Conservation (phyloP, 1,140 invertebrate species). For the Idris sp. region DNA sequence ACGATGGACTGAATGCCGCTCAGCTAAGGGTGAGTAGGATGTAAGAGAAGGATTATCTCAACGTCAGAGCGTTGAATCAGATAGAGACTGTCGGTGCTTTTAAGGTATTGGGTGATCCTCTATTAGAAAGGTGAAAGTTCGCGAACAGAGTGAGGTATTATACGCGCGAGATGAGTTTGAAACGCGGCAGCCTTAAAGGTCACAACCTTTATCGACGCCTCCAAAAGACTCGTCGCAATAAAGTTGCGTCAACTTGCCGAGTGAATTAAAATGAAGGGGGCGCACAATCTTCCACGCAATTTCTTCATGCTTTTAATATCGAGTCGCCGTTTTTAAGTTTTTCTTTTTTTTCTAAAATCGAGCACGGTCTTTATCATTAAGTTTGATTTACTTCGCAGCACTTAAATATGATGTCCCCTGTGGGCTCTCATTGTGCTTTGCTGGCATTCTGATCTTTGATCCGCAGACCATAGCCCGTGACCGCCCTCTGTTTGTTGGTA, state of each 20-base stretch:
- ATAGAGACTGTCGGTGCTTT: constrained; percentile 68
- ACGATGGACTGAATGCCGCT: constrained; percentile 54
- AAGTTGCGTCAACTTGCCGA: constrained; percentile 41
- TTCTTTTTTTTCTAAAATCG: no score
- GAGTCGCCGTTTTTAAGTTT: constrained; percentile 28
- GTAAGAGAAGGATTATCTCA: constrained; percentile 75
- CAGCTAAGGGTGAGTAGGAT: constrained; percentile 60
- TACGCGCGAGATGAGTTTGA: constrained; percentile 66
- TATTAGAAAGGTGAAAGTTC: constrained; percentile 56
- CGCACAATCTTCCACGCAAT: constrained; percentile 49
- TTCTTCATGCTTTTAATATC: constrained; percentile 49
- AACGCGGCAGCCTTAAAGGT: constrained; percentile 46
- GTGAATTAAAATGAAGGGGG: constrained; percentile 45
- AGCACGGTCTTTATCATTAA: constrained; percentile 31
- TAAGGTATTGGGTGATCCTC: constrained; percentile 70
- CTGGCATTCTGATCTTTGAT: constrained; percentile 62
- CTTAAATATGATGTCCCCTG: constrained; percentile 40
- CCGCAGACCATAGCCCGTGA: constrained; percentile 57
- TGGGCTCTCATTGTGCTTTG: constrained; percentile 49
- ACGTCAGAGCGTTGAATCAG: constrained; percentile 66
- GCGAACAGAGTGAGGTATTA: constrained; percentile 67
- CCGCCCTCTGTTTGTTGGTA: constrained; percentile 39
- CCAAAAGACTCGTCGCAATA: constrained; percentile 39
- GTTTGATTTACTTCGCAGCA: constrained; percentile 39
- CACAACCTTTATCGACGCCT: constrained; percentile 46